Base-by-base conservation (phyloP, 1,140 invertebrate genomes). In the Macrobrachium nipponense region DNA sequence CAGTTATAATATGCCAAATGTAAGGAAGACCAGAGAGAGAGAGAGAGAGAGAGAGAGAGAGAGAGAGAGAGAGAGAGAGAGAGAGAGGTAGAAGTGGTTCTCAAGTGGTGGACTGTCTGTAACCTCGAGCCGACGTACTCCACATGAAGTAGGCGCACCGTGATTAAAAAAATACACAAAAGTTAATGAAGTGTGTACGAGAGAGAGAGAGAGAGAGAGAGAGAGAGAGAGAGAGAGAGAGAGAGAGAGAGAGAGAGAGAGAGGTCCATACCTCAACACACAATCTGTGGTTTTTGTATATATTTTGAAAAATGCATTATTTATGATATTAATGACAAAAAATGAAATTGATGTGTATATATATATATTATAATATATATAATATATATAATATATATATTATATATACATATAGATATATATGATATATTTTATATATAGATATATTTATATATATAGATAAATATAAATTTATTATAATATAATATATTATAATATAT, bases 11-110 rank as follows among this genome's bases (percentile, higher is more conserved):
- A 2, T 4, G 27, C 27, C 27, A 36, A 1, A 36, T 36, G 4
- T 4, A 36, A 36, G 27, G 27, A 66, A 27, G 23, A 27, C 0
- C 18, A 66, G 64, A 66, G 64, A 66, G 64, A 66, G 64, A 66
- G 64, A 66, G 64, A 66, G 64, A 66, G 64, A 66, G 64, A 66
- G 64, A 66, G 64, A 66, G 64, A 66, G 64, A 66, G 64, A 66
- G 64, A 66, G 64, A 66, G 64, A 66, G 64, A 66, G 64, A 27
- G 64, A 66, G 64, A 66, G 23, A 66, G 64, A 66, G 64, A 66
- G 64, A 66, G 64, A 66, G 64, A 66, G 64, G 12, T 5, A 66
- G 11, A 66, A 66, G 64, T 20, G 64, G 51, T 0, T 51, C 12
- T 51, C 51, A 51, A 51, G 51, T 51, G 12, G 12, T 12, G 51